Evolutionary conservation across 2,113 vertebrate species (phyloP), one percentile per base, ranked within the genome.

Genomic region (Rattus rattus): DNA sequence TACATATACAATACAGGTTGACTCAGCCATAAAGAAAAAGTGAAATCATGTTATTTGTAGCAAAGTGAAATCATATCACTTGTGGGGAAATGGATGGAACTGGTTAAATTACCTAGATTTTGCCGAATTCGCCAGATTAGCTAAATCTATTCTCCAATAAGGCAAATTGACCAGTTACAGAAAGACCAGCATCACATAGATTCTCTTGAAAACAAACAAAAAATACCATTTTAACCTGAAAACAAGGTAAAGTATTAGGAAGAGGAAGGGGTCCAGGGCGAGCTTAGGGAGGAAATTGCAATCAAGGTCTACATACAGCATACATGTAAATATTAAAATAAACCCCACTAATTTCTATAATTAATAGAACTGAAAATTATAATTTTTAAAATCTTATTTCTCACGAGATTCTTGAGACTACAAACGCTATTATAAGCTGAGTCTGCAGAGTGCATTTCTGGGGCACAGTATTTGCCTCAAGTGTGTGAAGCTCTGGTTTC

Each of bases 321-420:
- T 54, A 28, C 36, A 12, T 54, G 33, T 52, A 80, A 91, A 79
- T 12, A 80, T 91, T 61, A 63, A n/a, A 65, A 90, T 36, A 43
- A 54, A 79, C 7, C 43, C 14, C 20, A 28, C 33, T 79, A 4
- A 67, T 67, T 65, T 91, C 19, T 67, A 79, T 33, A 79, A 79
- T n/a, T 79, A 63, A 65, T 67, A 91, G 14, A 33, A 67, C 63
- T 91, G 12, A 91, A 79, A 91, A 49, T 17, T n/a, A 49, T 28
- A 65, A 49, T 10, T 61, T 52, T 65, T 49, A 54, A 95, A 96
- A 70, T 36, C 56, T 65, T 63, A 93, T 75, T 30, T 86, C 80
- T 76, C 91, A 94, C 4, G 49, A 96, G 87, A 92, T 95, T 97
- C 54, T 83, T 81, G 59, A 97, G 49, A 69, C 80, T 95, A 94